phyloP scores from a whole-genome alignment of 2,888 invertebrate genomes.

The Laspeyria flexula region DNA sequence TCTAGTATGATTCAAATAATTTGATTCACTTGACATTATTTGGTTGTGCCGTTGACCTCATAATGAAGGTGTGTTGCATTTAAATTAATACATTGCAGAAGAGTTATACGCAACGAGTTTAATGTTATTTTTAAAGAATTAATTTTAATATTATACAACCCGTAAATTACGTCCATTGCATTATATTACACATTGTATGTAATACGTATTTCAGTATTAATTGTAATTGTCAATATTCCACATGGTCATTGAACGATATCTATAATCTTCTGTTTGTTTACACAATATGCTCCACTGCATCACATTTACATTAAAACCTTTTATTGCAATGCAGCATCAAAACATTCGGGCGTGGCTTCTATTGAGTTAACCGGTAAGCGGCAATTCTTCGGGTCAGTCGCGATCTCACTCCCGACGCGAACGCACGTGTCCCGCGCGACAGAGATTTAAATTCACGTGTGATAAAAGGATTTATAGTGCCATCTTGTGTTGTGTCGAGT shows the following conservation, averaged over 20 bases:
- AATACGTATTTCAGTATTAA: neutral
- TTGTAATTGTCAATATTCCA: slow-evolving; percentile 5
- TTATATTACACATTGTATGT: neutral
- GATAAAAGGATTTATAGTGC: slow-evolving; percentile 3
- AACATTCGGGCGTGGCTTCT: slow-evolving; percentile 73
- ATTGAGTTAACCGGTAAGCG: slow-evolving; percentile 42
- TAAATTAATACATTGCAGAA: too few relatives aligned
- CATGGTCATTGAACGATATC: slow-evolving; percentile 58
- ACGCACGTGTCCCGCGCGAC: slow-evolving; percentile 21
- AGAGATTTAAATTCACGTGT: neutral
- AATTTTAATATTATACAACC: too few relatives aligned
- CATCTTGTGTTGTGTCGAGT: slow-evolving; percentile 39
- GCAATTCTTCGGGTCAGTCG: slow-evolving; percentile 29
- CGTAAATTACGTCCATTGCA: neutral
- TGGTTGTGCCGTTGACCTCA: too few relatives aligned
- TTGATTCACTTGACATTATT: too few relatives aligned
- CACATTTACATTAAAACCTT: slow-evolving; percentile 30
- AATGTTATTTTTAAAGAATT: too few relatives aligned
- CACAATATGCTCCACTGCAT: slow-evolving; percentile 41
- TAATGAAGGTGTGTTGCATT: too few relatives aligned
- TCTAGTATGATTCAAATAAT: too few relatives aligned
- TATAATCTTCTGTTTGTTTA: slow-evolving; percentile 29
- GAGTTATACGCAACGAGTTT: too few relatives aligned
- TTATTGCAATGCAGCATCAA: slow-evolving; percentile 50
- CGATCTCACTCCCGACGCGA: slow-evolving; percentile 27